A percentile compares a stretch with the other conserved stretches of the same genome.
Evolutionary conservation across 2,888 invertebrate genomes (phyloP).

Genomic region (Lycophotia porphyrea): DNA sequence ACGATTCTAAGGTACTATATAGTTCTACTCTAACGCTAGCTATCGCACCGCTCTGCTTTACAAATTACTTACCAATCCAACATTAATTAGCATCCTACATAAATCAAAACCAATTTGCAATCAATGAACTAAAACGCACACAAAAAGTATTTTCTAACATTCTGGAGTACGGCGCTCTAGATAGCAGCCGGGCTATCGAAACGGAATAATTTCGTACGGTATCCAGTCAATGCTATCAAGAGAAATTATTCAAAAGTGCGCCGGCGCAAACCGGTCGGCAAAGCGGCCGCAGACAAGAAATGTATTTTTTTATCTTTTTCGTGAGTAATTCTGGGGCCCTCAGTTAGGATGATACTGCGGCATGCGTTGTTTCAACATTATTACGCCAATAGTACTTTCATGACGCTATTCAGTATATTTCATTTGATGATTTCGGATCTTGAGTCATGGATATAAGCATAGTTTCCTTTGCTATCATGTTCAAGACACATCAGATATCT

Average conservation of each 20-base stretch:
- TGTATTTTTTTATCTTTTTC: slow-evolving; percentile 66
- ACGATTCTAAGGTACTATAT: neutral
- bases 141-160: slow-evolving; percentile 21
- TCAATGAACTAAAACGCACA: slow-evolving; percentile 21
- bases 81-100: slow-evolving; percentile 31
- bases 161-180: slow-evolving; percentile 46
- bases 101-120: neutral
- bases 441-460: neutral
- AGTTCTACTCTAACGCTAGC: neutral
- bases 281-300: slow-evolving; percentile 59
- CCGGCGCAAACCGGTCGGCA: slow-evolving; percentile 70
- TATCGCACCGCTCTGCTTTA: slow-evolving; percentile 11
- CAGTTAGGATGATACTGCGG: slow-evolving; percentile 39
- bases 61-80: slow-evolving; percentile 36
- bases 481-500: neutral
- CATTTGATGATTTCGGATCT: neutral
- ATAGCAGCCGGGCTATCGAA: slow-evolving; percentile 59
- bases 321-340: slow-evolving; percentile 59
- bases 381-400: slow-evolving; percentile 2
- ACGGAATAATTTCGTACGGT: slow-evolving; percentile 66
- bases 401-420: neutral
- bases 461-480: neutral
- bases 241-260: slow-evolving; percentile 75
- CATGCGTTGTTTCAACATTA: slow-evolving; percentile 8
- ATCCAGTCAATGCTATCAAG: slow-evolving; percentile 56